Percentiles rank a stretch among this genome's conserved stretches.
Evolutionary conservation across 1,140 invertebrate species (phyloP).

Genomic region (Protaetia brevitarsis): DNA sequence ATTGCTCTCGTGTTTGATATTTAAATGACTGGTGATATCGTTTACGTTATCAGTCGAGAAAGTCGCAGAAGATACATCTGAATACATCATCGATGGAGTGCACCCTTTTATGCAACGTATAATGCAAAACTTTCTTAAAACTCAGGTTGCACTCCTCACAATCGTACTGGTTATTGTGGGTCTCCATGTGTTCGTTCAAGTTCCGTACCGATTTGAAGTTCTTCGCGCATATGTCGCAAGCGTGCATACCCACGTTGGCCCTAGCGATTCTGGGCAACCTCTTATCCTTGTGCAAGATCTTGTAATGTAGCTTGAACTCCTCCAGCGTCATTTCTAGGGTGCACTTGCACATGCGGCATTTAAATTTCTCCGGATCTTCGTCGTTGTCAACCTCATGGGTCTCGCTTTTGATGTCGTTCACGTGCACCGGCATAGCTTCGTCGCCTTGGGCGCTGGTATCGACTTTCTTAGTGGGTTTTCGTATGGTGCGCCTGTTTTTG

Average conservation of each 20-base stretch:
- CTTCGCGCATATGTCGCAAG: slow-evolving; percentile 53
- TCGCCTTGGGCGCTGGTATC: background rate
- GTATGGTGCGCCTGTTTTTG: background rate
- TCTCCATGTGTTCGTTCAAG: slow-evolving; percentile 56
- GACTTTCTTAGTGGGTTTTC: background rate
- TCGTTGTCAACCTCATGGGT: background rate
- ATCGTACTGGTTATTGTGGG: slow-evolving; percentile 47
- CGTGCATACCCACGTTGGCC: slow-evolving; percentile 33
- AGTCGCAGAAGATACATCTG: slow-evolving; percentile 52
- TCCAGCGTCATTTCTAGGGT: slow-evolving; percentile 5
- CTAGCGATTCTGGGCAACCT: slow-evolving; percentile 44
- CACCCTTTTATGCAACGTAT: slow-evolving; percentile 41
- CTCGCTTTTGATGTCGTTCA: background rate
- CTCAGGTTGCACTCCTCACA: slow-evolving; percentile 36
- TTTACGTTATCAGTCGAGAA: slow-evolving; percentile 38
- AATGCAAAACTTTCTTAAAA: slow-evolving; percentile 38
- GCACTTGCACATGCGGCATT: slow-evolving; percentile 19
- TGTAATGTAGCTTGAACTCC: slow-evolving; percentile 25
- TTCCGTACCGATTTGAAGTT: slow-evolving; percentile 54
- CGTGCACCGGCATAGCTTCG: background rate
- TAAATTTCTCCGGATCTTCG: background rate
- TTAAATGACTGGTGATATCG: slow-evolving; percentile 39
- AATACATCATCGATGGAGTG: slow-evolving; percentile 52
- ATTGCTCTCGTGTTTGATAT: slow-evolving; percentile 35
- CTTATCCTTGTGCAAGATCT: slow-evolving; percentile 27